Conservation (phyloP, 2,888 invertebrate genomes). For the Dusona sp. region DNA sequence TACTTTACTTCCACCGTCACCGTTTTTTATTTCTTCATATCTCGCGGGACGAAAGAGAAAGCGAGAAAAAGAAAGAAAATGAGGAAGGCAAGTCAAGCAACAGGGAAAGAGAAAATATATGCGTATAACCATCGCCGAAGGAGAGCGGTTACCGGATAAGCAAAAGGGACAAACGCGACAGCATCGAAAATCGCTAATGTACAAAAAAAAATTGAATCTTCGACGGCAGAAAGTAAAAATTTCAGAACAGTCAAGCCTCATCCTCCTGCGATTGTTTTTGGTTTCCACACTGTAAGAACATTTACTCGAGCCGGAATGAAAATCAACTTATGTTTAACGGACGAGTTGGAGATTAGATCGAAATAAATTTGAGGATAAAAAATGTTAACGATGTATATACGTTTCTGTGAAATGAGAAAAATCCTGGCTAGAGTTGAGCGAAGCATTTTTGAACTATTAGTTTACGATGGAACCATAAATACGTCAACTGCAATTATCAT, state of each 20-base stretch:
- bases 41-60: conserved; percentile 44
- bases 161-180: conserved; percentile 50
- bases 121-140: conserved; percentile 45
- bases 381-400: neutral
- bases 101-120: conserved; percentile 7
- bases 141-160: conserved; percentile 57
- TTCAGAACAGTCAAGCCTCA: neutral
- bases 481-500: conserved; percentile 12
- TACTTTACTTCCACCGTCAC: conserved; percentile 47
- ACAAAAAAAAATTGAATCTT: conserved; percentile 34
- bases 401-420: neutral
- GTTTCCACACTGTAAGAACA: neutral
- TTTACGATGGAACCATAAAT: neutral
- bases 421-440: neutral
- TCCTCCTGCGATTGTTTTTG: neutral
- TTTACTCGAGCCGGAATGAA: neutral
- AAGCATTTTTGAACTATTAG: neutral
- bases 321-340: neutral
- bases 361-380: neutral
- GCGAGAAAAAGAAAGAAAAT: neutral
- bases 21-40: conserved; percentile 57
- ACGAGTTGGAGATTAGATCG: neutral
- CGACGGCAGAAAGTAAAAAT: conserved; percentile 2
- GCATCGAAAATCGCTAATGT: conserved; percentile 50
- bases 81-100: conserved; percentile 27